phyloP scores from a whole-genome alignment of 2,797 vertebrate genomes.

The Neoniphon sammara region DNA sequence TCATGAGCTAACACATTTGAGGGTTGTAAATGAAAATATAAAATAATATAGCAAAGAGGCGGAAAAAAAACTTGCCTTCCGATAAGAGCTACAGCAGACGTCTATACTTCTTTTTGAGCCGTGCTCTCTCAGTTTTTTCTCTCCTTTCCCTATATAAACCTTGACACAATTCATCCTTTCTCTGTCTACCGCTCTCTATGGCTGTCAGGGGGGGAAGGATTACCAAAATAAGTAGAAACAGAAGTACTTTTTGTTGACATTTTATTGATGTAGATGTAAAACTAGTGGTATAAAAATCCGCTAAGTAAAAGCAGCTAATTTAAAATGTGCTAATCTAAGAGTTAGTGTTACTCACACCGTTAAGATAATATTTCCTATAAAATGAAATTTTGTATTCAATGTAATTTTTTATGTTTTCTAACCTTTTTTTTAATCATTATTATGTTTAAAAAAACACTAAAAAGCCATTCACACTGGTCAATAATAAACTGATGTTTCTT shows the following conservation, averaged over 20 bases:
- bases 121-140: neutral
- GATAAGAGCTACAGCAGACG: neutral
- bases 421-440: too few relatives aligned
- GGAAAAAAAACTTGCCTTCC: neutral
- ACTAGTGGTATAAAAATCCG: neutral
- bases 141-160: neutral
- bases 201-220: neutral
- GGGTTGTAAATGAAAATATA: neutral
- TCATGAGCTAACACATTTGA: conserved; percentile 33
- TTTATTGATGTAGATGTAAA: neutral
- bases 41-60: neutral
- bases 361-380: too few relatives aligned
- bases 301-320: neutral
- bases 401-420: too few relatives aligned
- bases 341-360: neutral
- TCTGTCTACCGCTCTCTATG: neutral
- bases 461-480: too few relatives aligned
- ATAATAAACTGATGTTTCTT: neutral
- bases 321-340: neutral
- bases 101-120: neutral
- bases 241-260: neutral
- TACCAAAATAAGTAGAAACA: neutral
- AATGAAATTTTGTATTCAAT: too few relatives aligned
- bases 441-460: too few relatives aligned
- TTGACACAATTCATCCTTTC: neutral